Evolutionary conservation across 2,113 vertebrate genomes (phyloP), one percentile per base, ranked within the genome.

Genomic region (Tylochromis polylepis): DNA sequence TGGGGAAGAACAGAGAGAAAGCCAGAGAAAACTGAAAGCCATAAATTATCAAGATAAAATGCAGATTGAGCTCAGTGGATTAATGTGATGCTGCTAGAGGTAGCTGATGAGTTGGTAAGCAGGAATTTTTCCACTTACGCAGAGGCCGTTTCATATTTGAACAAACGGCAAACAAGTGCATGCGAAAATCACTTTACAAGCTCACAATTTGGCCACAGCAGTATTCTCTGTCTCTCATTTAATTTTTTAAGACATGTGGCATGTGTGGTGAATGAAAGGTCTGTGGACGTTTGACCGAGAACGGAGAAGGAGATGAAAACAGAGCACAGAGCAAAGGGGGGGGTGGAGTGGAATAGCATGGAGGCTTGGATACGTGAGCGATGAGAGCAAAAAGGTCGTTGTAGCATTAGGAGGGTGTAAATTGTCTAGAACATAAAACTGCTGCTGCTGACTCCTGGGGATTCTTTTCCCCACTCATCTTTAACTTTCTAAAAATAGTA

Each of bases 401-500:
- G 65, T 62, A 85, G 82, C 89, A 87, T 88, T 83, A 89, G 88
- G 85, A 91, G 90, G 55, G 81, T 91, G 80, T 87, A 92, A 93
- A 94, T 92, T 75, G 88, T 89, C 83, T 77, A 83, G 87, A 93
- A 90, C 78, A 89, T 87, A 89, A 89, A 93, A 91, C 36, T 86
- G 85, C 85, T 88, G 84, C 85, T 79, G 89, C 84, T 36, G 84
- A 85, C 89, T 91, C 88, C 8, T 22, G 83, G 84, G 90, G 83
- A 87, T 92, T 88, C 81, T 81, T 85, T 85, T 38, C 2, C 60
- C 62, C 88, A 82, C 72, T 79, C 88, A 87, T 87, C 83, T 82
- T 65, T 86, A 46, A 51, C 70, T 77, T 89, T 87, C 91, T 95
- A 94, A 91, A 95, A 93, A 94, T 95, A 94, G 90, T 24, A 60